phyloP scores from a whole-genome alignment of 1,140 invertebrate genomes.

The Diorhabda sublineata region DNA sequence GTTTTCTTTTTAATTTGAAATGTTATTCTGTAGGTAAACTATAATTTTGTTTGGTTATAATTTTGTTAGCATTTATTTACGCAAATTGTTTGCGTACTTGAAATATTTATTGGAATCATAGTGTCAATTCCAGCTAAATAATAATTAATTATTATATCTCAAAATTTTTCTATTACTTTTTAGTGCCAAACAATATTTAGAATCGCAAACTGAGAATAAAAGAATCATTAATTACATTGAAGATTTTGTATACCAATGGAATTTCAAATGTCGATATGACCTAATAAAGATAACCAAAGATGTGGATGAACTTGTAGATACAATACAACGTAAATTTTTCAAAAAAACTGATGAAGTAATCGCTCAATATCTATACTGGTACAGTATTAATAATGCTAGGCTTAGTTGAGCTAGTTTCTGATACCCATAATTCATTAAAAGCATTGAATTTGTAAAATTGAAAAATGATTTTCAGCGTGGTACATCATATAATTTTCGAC shows the following conservation, averaged over 20 bases:
- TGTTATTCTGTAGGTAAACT: too few species aligned
- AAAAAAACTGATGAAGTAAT: background rate
- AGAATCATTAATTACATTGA: constrained; percentile 15
- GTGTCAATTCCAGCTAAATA: too few species aligned
- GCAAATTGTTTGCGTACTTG: too few species aligned
- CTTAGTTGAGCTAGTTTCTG: constrained; percentile 13
- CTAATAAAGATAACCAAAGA: constrained; percentile 6
- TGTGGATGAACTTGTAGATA: constrained; percentile 13
- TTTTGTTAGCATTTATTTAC: too few species aligned
- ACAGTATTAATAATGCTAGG: background rate
- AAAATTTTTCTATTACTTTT: constrained; percentile 12
- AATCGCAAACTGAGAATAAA: constrained; percentile 9
- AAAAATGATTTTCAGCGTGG: constrained; percentile 25
- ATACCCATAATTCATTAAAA: too few species aligned
- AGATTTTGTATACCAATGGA: constrained; percentile 8
- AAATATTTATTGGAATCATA: too few species aligned
- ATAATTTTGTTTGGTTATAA: too few species aligned
- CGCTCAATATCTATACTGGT: background rate
- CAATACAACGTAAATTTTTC: constrained; percentile 12
- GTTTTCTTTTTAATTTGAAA: too few species aligned
- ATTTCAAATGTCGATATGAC: constrained; percentile 2
- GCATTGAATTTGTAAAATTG: too few species aligned
- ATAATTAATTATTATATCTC: too few species aligned
- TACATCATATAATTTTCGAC: constrained; percentile 31
- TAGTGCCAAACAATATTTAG: constrained; percentile 12